These are phyloP conservation scores for Siphlonurus alternatus DNA, from an alignment of 2,888 invertebrate species.

Conservation along the genomic window DNA sequence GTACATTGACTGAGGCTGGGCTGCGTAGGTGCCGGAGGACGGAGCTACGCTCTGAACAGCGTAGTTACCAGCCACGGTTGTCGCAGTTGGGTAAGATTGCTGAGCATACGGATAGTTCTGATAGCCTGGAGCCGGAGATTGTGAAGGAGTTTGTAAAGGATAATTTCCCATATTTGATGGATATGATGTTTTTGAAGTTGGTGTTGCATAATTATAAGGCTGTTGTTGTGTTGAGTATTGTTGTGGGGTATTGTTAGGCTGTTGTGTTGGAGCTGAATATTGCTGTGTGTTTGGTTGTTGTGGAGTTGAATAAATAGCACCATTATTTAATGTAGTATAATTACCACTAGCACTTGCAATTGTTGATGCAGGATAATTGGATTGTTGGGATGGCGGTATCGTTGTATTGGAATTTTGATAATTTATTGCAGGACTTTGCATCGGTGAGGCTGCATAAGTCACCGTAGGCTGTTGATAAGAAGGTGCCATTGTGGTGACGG, in stretches of 20 bases:
- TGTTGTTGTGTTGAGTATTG: not conserved
- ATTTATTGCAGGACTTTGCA: not conserved
- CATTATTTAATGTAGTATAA: not conserved
- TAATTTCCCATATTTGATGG: not conserved
- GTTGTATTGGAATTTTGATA: not conserved
- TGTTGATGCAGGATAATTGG: not conserved
- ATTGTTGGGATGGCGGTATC: not conserved
- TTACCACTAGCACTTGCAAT: not conserved
- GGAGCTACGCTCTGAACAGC: not conserved
- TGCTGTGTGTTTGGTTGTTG: not conserved
- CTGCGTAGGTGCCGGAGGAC: not conserved
- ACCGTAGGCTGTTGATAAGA: not conserved
- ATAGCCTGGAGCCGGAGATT: not conserved
- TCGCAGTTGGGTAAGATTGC: not conserved
- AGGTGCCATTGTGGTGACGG: not conserved
- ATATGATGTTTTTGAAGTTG: constrained; percentile 1
- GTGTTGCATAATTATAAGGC: not conserved
- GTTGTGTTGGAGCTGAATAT: not conserved
- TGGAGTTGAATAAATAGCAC: not conserved
- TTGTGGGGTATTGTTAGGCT: not conserved
- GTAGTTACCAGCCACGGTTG: not conserved
- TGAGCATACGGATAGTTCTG: not conserved
- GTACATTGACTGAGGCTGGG: not conserved
- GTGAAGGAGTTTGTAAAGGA: not conserved
- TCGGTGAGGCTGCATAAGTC: not conserved